Percentiles rank a stretch among this genome's conserved stretches.
These are phyloP conservation scores for Aspidiotus destructor DNA, from an alignment of 2,888 invertebrate genomes.

Conservation along the genomic window DNA sequence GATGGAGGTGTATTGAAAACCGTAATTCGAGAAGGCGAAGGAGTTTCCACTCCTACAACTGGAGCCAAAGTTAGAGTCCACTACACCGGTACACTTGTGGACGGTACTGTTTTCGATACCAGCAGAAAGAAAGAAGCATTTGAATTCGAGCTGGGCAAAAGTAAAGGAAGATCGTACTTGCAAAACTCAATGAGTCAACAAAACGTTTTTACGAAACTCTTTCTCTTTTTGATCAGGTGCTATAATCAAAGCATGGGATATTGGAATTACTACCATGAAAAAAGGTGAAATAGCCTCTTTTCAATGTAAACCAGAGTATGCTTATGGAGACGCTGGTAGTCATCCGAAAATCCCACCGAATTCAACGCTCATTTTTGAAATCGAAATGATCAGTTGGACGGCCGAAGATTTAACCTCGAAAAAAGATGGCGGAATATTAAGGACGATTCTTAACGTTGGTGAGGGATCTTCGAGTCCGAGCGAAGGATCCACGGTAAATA, in stretches of 20 bases:
- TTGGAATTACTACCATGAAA: slow-evolving; percentile 89
- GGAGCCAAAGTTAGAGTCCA: slow-evolving; percentile 72
- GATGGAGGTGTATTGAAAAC: slow-evolving; percentile 73
- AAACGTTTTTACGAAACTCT: not conserved
- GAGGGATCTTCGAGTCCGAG: slow-evolving; percentile 62
- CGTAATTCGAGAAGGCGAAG: slow-evolving; percentile 62
- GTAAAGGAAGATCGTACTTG: slow-evolving; percentile 43
- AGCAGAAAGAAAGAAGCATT: slow-evolving; percentile 78
- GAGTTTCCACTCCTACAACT: slow-evolving; percentile 57
- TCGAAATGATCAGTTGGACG: slow-evolving; percentile 75
- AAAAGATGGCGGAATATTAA: slow-evolving; percentile 72
- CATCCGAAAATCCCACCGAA: slow-evolving; percentile 82
- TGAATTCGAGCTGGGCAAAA: slow-evolving; percentile 75
- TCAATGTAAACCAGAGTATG: slow-evolving; percentile 80
- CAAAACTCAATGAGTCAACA: too few relatives aligned
- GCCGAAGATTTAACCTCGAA: slow-evolving; percentile 80
- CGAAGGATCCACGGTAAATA: slow-evolving; percentile 71
- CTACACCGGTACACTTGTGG: slow-evolving; percentile 77
- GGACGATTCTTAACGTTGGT: slow-evolving; percentile 60
- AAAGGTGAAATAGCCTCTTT: slow-evolving; percentile 74
- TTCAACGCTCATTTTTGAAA: slow-evolving; percentile 80
- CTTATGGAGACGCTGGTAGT: slow-evolving; percentile 74
- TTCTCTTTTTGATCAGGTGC: slow-evolving; percentile 33
- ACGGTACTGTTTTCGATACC: slow-evolving; percentile 88
- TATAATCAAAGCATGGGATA: slow-evolving; percentile 91